Evolutionary conservation across 2,888 invertebrate species (phyloP), one percentile per base, ranked within the genome.

Genomic region (Invenusta paracnida): DNA sequence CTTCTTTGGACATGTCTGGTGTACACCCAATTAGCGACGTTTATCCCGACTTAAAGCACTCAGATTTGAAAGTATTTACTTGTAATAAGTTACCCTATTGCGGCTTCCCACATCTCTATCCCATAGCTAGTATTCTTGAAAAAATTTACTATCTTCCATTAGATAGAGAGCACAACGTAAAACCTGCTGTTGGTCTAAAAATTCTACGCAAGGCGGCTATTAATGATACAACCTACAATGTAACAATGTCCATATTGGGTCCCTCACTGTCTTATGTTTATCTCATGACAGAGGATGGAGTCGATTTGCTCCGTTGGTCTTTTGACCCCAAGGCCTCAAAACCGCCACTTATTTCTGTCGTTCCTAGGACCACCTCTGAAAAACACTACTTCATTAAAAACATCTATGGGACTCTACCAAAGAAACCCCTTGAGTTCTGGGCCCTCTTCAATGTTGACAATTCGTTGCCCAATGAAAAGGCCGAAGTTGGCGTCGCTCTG

Each of bases 381-480:
- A 48, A 48, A 67, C 84, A 84, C 66, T 84, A 84, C 73, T 84
- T 84, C 73, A 73, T 84, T 28, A 28, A 11, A n/a, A 66, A 84
- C 67, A 17, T n/a, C 0, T 84, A 84, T 28, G 84, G 84, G 29
- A 84, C 28, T 29, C 25, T 73, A 11, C 84, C 67, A 28, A 29
- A 2, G 1, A 73, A 73, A 67, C 84, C 67, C 11, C 29, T 67
- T 1, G 2, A 23, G 73, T 81, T 73, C 27, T 67, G 84, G 67
- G 67, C 66, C 29, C 28, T 73, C 25, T 84, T 84, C 27, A 5
- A 48, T 17, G 48, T 48, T 48, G 48, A 48, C 48, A 48, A 17
- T 5, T 48, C 48, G 11, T 17, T 48, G 11, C 48, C 48, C 5
- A 17, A 48, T 48, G 48, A 48, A 48, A 5, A 48, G 17, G 48